Conservation (phyloP, 2,113 vertebrate species). For the Phalacrocorax carbo region DNA sequence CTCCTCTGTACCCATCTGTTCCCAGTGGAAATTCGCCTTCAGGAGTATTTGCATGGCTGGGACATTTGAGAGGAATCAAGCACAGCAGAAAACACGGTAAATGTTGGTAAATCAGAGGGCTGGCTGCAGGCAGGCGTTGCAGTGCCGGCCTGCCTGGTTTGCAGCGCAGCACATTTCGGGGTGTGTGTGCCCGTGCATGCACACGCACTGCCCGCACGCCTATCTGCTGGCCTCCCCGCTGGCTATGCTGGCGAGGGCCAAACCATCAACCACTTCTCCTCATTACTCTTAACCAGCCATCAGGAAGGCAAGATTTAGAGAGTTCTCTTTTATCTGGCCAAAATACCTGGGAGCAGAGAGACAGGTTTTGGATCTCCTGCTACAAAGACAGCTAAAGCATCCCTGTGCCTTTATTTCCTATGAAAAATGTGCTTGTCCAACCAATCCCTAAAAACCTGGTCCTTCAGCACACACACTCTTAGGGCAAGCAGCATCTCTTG, state of each 20-base stretch:
- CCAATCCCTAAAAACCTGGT: rapidly evolving
- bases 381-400: neutral
- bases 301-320: neutral
- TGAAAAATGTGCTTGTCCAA: neutral
- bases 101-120: neutral
- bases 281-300: neutral
- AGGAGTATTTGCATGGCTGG: neutral
- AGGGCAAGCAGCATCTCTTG: neutral
- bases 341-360: neutral
- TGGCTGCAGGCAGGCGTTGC: neutral
- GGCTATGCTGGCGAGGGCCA: neutral
- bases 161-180: rapidly evolving
- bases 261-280: neutral
- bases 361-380: neutral
- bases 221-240: neutral
- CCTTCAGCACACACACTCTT: neutral
- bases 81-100: neutral
- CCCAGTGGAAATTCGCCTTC: neutral
- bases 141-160: neutral
- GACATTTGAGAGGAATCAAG: neutral
- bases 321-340: neutral
- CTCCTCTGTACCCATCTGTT: neutral
- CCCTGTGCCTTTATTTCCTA: neutral
- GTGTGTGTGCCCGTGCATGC: rapidly evolving
- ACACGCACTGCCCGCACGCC: neutral